phyloP scores from a whole-genome alignment of 2,113 vertebrate species.

The Notothenia coriiceps region DNA sequence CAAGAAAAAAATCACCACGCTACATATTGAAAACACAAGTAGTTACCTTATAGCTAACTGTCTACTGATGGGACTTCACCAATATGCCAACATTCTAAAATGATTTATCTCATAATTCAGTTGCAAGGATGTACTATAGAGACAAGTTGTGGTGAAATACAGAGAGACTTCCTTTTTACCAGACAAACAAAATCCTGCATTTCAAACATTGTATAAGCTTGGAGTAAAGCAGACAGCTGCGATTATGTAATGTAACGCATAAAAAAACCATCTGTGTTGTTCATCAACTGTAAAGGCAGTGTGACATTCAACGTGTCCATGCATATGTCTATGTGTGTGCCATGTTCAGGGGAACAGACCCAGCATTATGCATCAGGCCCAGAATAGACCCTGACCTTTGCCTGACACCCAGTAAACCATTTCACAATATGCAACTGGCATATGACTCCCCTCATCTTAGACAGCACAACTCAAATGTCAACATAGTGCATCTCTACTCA shows the following conservation, averaged over 20 bases:
- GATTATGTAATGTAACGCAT: constrained; percentile 13
- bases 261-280: constrained; percentile 32
- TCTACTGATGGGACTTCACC: background rate
- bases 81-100: background rate
- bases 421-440: constrained; percentile 68
- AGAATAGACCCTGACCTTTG: constrained; percentile 77
- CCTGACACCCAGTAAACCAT: constrained; percentile 67
- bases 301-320: constrained; percentile 32
- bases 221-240: constrained; percentile 18
- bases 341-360: constrained; percentile 42
- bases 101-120: background rate
- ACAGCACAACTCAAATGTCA: constrained; percentile 55
- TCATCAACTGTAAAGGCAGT: constrained; percentile 8
- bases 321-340: constrained; percentile 27
- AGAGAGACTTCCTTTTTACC: background rate
- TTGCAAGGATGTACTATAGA: background rate
- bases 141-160: background rate
- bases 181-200: background rate
- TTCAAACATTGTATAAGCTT: background rate
- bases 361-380: constrained; percentile 55
- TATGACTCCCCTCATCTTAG: constrained; percentile 54
- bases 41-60: background rate
- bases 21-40: background rate
- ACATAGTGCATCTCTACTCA: constrained; percentile 28
- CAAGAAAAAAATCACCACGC: too few relatives aligned